Base-by-base conservation (phyloP, 2,888 invertebrate species). In the Dorcus parallelipipedus region DNA sequence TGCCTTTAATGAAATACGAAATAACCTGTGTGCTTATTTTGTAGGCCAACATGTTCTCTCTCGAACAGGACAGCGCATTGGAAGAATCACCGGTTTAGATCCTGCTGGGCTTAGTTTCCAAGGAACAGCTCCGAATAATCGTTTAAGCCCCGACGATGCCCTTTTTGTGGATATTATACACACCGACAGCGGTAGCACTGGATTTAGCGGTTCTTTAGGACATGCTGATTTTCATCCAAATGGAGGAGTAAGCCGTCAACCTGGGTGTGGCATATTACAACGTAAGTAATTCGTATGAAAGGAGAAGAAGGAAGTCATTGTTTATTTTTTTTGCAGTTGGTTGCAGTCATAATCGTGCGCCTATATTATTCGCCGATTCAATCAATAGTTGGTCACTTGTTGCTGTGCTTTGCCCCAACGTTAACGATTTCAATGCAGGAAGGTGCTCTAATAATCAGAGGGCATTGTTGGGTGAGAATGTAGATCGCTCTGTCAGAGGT, bases 141-240 rank as follows among this genome's bases (percentile, higher is more conserved):
- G 82, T 45, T 76, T 90, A 51, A 87, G 88, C 66, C 76, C 77
- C 38, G 82, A 79, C 3, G 90, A 90, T 71, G 90, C 88, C 0
- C 74, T 78, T 14, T 89, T 87, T 67, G 89, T 86, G 2, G 89
- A 89, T 71, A 82, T 88, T 1, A 85, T 90, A 54, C 90, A 90
- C 68, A 87, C 87, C 0, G 84, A 85, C 65, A 84, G 82, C 1
- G 88, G 87, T 0, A 76, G 84, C 17, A 78, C 83, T 38, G 88
- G 89, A 0, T 85, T 85, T 65, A 66, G 71, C 14, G 66, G 71
- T 40, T 81, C 86, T 9, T 79, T 86, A 23, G 89, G 89, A 0
- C 83, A 87, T 70, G 85, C 79, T 0, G 89, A 90, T 72, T 89
- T 88, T 71, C 89, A 86, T 75, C 89, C 89, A 0, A 89, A 89